Evolutionary conservation across 92 coral and sea anemone species (phyloP), one percentile per base, ranked within the genome.

Genomic region (Zoanthus solanderi): DNA sequence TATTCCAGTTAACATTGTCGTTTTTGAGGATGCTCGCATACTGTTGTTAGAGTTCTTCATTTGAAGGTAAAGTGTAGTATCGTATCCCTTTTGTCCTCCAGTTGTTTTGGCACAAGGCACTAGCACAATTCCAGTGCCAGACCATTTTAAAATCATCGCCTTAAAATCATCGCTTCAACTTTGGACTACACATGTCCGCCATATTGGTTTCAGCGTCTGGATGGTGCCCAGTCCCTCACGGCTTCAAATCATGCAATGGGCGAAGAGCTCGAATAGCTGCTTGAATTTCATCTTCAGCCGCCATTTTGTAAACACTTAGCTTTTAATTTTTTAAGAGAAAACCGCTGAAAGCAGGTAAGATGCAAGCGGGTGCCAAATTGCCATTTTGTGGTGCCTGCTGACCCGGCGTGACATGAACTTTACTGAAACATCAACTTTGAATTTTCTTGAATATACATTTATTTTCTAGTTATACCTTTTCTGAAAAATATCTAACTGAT

Each of bases 51-150:
- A 87, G 88, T 56, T 91, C 87, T 52, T 54, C 61, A 79, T 91
- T 88, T 76, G 85, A 84, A 29, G 87, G 94, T 71, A 91, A 79
- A 68, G 85, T 84, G 83, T 78, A 88, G 61, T 91, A 88, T 44
- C 77, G 72, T 11, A 91, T 78, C 71, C 89, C 89, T 80, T 91
- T 91, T 57, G 91, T 83, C 75, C 68, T 74, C 91, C 91, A 88
- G 61, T 89, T 91, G 83, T 91, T 91, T 78, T 91, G 60, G 86
- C 94, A 91, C 67, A 91, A 71, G 83, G 91, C 79, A 84, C 68
- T 16, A 4, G 34, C 56, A 14, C 44, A 75, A 77, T 71, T 42
- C 30, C 87, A 81, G 88, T 78, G 71, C 65, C 65, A 57, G 65
- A 3, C 9, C 8, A 57, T 57, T 34, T 1, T 34, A 34, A 34